Conservation (phyloP, 2,888 invertebrate species). For the Stenurella melanura region DNA sequence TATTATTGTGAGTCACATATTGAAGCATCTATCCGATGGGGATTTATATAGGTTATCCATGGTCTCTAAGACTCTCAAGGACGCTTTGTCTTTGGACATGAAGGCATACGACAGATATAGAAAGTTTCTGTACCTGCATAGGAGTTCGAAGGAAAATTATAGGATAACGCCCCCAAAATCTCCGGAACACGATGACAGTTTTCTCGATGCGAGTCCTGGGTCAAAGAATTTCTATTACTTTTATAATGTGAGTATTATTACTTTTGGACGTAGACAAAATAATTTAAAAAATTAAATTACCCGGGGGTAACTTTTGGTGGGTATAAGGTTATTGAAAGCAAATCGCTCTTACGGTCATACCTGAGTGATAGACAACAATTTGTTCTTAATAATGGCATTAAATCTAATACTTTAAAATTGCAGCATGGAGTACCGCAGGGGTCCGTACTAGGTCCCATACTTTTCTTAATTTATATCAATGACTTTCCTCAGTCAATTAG, state of each 20-base stretch:
- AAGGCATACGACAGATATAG: slow-evolving; percentile 56
- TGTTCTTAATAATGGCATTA: no score
- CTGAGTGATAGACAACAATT: no score
- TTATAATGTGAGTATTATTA: slow-evolving; percentile 54
- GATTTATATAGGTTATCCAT: slow-evolving; percentile 66
- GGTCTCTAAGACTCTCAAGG: slow-evolving; percentile 60
- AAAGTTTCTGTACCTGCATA: slow-evolving; percentile 55
- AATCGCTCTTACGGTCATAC: no score
- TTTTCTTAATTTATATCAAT: no score
- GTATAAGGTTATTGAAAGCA: no score
- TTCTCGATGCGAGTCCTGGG: slow-evolving; percentile 51
- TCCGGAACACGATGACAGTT: slow-evolving; percentile 57
- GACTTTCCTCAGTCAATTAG: no score
- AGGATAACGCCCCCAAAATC: slow-evolving; percentile 66
- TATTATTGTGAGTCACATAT: slow-evolving; percentile 65
- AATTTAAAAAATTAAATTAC: no score
- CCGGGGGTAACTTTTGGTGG: no score
- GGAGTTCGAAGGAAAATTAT: slow-evolving; percentile 65
- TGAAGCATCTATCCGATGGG: slow-evolving; percentile 64
- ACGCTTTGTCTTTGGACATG: slow-evolving; percentile 55
- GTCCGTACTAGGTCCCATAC: no score
- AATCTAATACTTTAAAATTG: no score
- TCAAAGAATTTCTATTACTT: slow-evolving; percentile 59
- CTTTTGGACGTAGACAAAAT: no score
- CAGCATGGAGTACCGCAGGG: no score